These are phyloP conservation scores for Chydorus sphaericus DNA, from an alignment of 2,888 invertebrate species.

Conservation along the genomic window DNA sequence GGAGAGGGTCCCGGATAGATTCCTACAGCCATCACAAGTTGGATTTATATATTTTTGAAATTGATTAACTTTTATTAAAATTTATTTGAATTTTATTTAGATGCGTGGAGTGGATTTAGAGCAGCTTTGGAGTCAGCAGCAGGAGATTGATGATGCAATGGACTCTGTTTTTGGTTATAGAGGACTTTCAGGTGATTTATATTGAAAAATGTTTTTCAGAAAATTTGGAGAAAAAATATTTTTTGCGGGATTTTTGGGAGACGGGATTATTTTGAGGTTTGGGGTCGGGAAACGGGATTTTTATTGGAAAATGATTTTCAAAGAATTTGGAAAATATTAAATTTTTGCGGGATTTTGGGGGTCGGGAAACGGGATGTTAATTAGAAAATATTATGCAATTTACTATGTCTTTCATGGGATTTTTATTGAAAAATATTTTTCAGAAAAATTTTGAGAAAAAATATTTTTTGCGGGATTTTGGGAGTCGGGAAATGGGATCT, in stretches of 20 bases:
- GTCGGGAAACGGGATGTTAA: background rate
- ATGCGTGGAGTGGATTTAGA: conserved; percentile 59
- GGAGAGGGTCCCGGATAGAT: conserved; percentile 59
- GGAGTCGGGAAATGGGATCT: conserved; percentile 5
- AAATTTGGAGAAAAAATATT: too few species aligned
- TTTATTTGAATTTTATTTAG: conserved; percentile 25
- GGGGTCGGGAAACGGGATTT: too few species aligned
- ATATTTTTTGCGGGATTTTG: conserved; percentile 14
- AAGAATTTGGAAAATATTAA: conserved; percentile 3
- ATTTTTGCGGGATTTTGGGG: conserved; percentile 14
- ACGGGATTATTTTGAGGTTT: too few species aligned
- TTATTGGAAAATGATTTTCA: too few species aligned
- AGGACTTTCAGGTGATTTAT: conserved; percentile 47
- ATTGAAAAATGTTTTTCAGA: too few species aligned
- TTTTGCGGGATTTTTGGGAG: too few species aligned
- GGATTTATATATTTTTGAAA: conserved; percentile 18
- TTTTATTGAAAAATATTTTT: too few species aligned
- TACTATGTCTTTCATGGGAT: too few species aligned
- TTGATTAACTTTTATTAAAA: background rate
- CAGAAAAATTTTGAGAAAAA: conserved; percentile 8
- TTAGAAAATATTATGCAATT: too few species aligned
- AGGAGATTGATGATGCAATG: conserved; percentile 52
- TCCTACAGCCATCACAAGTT: conserved; percentile 66
- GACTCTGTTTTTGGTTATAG: conserved; percentile 63
- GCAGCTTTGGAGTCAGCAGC: conserved; percentile 56